Base-by-base conservation (phyloP, 2,888 invertebrate genomes). In the Imbricaverruca yamaguchii region DNA sequence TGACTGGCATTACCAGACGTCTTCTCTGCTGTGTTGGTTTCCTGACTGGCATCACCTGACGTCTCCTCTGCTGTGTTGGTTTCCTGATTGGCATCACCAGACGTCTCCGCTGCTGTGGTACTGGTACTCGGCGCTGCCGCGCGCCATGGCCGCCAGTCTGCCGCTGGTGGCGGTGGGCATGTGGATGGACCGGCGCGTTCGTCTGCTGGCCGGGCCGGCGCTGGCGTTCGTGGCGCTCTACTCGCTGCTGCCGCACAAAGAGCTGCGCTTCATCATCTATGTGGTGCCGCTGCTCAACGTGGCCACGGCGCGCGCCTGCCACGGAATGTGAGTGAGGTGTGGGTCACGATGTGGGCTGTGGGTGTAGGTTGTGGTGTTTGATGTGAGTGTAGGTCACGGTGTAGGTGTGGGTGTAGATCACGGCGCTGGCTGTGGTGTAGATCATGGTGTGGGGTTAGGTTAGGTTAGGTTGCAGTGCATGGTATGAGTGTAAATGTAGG, bases 41-140 rank as follows among this genome's bases (percentile, higher is more conserved):
- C 67, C 25, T 67, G 23, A 67, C 67, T 11, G 67, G n/a, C 25
- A n/a, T 7, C n/a, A 7, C 25, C 87, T 96, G 95, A 95, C 94
- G 78, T 93, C 93, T 10, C 98, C 98, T 82, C 97, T 97, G 88
- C 88, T 95, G 3, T 99, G 99, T 39, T 39, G 39, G 39, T 63
- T 23, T 25, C 67, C 25, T 67, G 23, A 67, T 25, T 11, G 67
- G 8, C 25, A n/a, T 7, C n/a, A 7, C 25, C 87, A 96, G 95
- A 95, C 94, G 78, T 93, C 93, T 10, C 98, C 98, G 82, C 97
- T 97, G 88, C 88, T 95, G 3, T 99, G 99, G 99, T 99, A 99
- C 88, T 97, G 98, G 87, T 97, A 97, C 87, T 98, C 98, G 0
- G 99, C 97, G 0, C 89, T 99, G 69, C 98, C 99, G 0, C 91